Evolutionary conservation across 2,797 vertebrate species (phyloP).

Genomic region (Neomorphus geoffroyi): DNA sequence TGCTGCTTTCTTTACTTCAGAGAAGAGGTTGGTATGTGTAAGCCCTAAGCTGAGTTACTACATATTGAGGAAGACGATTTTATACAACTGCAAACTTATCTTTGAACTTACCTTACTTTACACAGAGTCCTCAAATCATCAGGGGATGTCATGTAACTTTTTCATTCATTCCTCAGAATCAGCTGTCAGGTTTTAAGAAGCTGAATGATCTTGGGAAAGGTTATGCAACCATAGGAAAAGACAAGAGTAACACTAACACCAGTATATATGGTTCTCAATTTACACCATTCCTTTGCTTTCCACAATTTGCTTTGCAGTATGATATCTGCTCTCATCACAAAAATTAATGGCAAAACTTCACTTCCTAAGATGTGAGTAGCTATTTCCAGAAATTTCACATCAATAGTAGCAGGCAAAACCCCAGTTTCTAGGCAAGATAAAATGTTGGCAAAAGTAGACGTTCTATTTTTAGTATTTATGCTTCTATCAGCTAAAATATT

Average conservation of each 20-base stretch:
- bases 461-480: background rate
- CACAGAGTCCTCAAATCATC: background rate
- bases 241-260: background rate
- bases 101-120: background rate
- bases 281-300: background rate
- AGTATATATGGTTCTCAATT: background rate
- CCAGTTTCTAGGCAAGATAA: background rate
- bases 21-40: background rate
- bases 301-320: background rate
- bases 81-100: background rate
- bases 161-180: background rate
- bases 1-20: background rate
- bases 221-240: background rate
- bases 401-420: background rate
- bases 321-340: background rate
- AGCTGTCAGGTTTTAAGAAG: background rate
- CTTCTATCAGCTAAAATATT: background rate
- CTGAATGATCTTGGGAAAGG: background rate
- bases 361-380: background rate
- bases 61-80: background rate
- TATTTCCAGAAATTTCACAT: background rate
- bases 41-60: background rate
- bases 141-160: background rate
- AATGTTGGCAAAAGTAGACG: background rate
- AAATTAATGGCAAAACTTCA: background rate